Conservation (phyloP, 2,888 invertebrate species). For the Agriopis aurantiaria region DNA sequence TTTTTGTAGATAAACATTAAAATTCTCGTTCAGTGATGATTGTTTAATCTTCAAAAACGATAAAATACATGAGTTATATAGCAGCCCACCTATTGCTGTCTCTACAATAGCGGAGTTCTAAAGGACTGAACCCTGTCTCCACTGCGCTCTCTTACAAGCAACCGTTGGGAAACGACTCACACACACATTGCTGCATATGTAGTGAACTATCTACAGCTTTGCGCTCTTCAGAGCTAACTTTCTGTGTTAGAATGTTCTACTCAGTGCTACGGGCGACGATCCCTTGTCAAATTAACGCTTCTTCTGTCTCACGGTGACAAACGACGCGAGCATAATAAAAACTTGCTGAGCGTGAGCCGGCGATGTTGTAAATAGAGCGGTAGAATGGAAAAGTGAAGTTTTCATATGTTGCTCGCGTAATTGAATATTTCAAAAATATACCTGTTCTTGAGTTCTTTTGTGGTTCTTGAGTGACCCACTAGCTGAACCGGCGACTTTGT, state of each 20-base stretch:
- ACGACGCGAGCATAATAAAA: conserved; percentile 76
- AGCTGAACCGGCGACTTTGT: too few relatives aligned
- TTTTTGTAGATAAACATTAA: too few relatives aligned
- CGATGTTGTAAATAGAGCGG: conserved; percentile 17
- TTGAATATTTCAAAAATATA: neutral
- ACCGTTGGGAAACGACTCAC: neutral
- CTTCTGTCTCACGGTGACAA: conserved; percentile 79
- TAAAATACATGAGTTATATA: too few relatives aligned
- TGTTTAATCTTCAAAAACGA: too few relatives aligned
- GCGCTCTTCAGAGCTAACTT: neutral
- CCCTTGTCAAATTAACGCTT: conserved; percentile 85
- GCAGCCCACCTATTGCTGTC: too few relatives aligned
- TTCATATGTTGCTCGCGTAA: neutral
- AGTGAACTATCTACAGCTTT: too few relatives aligned
- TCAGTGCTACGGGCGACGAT: conserved; percentile 57
- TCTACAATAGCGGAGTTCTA: too few relatives aligned
- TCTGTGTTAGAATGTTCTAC: neutral
- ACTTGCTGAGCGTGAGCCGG: conserved; percentile 36
- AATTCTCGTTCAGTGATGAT: too few relatives aligned
- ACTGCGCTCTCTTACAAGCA: neutral
- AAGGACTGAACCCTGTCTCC: neutral
- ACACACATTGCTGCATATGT: neutral
- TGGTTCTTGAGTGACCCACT: too few relatives aligned
- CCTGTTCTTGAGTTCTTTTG: too few relatives aligned
- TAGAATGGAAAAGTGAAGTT: conserved; percentile 15